Evolutionary conservation across 1,140 invertebrate genomes (phyloP).

Genomic region (Cyphomyrmex costatus): DNA sequence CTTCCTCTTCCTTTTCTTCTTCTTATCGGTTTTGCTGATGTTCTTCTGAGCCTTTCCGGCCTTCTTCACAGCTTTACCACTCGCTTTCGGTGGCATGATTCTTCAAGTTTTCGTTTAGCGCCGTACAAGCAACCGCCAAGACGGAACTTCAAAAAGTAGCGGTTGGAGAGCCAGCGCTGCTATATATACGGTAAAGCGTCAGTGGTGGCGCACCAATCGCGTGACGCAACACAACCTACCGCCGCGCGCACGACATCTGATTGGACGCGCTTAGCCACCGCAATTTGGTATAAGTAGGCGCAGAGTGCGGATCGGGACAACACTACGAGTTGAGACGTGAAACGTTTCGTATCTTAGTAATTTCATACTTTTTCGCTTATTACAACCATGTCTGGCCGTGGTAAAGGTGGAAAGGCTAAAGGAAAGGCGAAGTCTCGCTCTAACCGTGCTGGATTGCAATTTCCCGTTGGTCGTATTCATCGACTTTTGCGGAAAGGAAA

Average conservation of each 20-base stretch:
- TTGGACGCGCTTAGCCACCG: slow-evolving; percentile 12
- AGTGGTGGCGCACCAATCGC: slow-evolving; percentile 36
- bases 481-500: slow-evolving; percentile 90
- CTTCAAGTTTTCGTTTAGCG: not conserved
- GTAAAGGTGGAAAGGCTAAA: slow-evolving; percentile 89
- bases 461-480: slow-evolving; percentile 91
- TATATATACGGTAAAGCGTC: not conserved
- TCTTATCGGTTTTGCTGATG: slow-evolving; percentile 87
- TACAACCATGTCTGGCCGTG: slow-evolving; percentile 87
- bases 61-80: slow-evolving; percentile 87
- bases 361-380: fast-evolving
- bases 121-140: not conserved
- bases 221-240: not conserved
- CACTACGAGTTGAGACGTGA: not conserved
- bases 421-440: slow-evolving; percentile 89
- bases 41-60: slow-evolving; percentile 88
- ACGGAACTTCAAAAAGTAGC: slow-evolving; percentile 18
- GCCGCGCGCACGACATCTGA: not conserved
- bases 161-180: not conserved
- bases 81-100: slow-evolving; percentile 85
- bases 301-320: fast-evolving
- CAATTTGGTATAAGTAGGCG: not conserved
- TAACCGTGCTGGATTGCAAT: slow-evolving; percentile 90
- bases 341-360: not conserved
- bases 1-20: slow-evolving; percentile 88